Percentiles rank a stretch among this genome's conserved stretches.
phyloP scores from a whole-genome alignment of 2,797 vertebrate species.

The Streptopelia turtur region DNA sequence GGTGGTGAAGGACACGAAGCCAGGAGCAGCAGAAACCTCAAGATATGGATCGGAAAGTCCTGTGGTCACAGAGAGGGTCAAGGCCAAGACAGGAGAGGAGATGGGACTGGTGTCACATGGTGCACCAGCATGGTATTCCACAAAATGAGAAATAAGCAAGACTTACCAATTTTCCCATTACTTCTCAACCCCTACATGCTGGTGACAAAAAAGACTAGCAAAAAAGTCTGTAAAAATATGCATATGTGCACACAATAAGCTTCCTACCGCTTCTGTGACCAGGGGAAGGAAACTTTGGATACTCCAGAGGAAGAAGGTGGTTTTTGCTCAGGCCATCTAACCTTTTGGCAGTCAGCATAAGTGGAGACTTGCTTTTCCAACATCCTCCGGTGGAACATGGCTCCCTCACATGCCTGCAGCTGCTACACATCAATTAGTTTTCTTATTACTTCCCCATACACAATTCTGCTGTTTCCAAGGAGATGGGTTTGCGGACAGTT shows the following conservation, averaged over 20 bases:
- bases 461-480: constrained; percentile 43
- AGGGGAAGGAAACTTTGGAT: background rate
- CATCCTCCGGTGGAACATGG: background rate
- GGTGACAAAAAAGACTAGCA: background rate
- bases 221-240: background rate
- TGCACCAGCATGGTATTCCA: background rate
- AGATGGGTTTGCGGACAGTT: background rate
- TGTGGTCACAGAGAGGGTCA: background rate
- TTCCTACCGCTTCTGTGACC: background rate
- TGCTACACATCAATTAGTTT: background rate
- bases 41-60: background rate
- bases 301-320: background rate
- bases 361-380: background rate
- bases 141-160: background rate
- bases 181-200: background rate
- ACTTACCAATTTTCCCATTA: background rate
- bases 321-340: background rate
- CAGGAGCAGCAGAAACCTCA: background rate
- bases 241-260: background rate
- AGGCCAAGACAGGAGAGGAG: background rate
- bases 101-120: background rate
- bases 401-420: background rate
- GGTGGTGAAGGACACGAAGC: background rate
- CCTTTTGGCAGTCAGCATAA: background rate
- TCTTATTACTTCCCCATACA: constrained; percentile 26